Conservation (phyloP, 2,888 invertebrate genomes). For the Heliconius charithonia region DNA sequence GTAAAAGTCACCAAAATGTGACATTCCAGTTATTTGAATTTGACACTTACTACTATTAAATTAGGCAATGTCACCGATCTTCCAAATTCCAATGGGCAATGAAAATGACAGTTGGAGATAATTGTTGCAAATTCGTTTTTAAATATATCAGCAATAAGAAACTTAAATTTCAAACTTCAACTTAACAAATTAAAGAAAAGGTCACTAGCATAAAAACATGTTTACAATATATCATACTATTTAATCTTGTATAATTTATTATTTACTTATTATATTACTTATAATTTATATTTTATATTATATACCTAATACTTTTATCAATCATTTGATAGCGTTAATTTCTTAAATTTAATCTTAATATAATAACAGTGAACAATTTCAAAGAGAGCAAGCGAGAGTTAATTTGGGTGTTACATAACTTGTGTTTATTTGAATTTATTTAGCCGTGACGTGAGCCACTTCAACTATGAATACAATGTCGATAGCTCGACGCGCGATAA, state of each 20-base stretch:
- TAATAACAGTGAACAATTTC: background rate
- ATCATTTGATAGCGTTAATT: background rate
- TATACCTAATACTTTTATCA: background rate
- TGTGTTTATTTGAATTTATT: conserved; percentile 37
- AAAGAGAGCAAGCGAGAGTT: background rate
- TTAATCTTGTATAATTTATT: background rate
- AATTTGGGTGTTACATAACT: conserved; percentile 38
- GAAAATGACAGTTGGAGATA: background rate
- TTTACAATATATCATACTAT: background rate
- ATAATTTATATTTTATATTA: too few relatives aligned
- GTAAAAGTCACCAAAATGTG: background rate
- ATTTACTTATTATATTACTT: too few relatives aligned
- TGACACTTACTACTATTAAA: background rate
- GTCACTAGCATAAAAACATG: background rate
- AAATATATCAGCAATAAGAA: background rate
- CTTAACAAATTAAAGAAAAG: background rate
- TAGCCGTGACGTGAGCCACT: conserved; percentile 38
- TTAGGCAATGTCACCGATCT: background rate
- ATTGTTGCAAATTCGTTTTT: conserved; percentile 6
- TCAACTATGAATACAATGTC: conserved; percentile 42
- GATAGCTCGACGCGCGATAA: conserved; percentile 51
- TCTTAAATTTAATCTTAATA: background rate
- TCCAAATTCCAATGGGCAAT: background rate
- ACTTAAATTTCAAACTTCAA: background rate
- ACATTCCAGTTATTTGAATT: background rate